Conservation (phyloP, 1,140 invertebrate genomes). For the Drepana arcuata region DNA sequence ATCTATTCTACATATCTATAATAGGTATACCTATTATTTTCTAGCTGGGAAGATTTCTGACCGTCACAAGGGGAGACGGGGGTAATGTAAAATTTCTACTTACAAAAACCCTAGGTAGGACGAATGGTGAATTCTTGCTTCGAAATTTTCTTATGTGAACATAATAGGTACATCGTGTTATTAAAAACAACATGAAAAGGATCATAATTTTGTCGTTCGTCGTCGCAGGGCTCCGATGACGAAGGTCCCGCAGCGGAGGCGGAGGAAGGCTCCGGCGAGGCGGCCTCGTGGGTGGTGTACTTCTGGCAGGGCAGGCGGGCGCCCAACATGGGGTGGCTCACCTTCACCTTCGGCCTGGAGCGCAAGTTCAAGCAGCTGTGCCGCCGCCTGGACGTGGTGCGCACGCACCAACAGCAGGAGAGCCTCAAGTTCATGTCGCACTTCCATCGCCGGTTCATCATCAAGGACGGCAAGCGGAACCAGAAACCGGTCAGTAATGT, state of each 20-base stretch:
- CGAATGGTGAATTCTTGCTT: no score
- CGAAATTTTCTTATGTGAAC: no score
- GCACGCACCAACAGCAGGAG: slow-evolving; percentile 99
- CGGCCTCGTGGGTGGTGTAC: slow-evolving; percentile 96
- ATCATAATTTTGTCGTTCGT: no score
- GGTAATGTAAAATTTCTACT: no score
- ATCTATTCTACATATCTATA: neutral
- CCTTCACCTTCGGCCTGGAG: slow-evolving; percentile 98
- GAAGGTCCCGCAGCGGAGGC: slow-evolving; percentile 47
- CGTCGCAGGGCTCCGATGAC: no score
- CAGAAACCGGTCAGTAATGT: slow-evolving; percentile 63
- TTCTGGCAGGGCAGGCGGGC: slow-evolving; percentile 97
- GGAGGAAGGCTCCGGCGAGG: slow-evolving; percentile 77
- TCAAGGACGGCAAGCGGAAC: slow-evolving; percentile 91
- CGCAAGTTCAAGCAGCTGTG: slow-evolving; percentile 98
- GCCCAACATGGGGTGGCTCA: slow-evolving; percentile 99
- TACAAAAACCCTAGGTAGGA: no score
- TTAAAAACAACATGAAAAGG: no score
- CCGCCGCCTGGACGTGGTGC: slow-evolving; percentile 95
- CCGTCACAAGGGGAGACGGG: no score
- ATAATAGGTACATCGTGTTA: no score
- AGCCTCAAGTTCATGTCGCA: slow-evolving; percentile 99
- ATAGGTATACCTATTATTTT: no score
- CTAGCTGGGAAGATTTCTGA: no score
- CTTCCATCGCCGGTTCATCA: slow-evolving; percentile 96